Evolutionary conservation across 1,140 invertebrate genomes (phyloP).

Genomic region (Teleogryllus occipitalis): DNA sequence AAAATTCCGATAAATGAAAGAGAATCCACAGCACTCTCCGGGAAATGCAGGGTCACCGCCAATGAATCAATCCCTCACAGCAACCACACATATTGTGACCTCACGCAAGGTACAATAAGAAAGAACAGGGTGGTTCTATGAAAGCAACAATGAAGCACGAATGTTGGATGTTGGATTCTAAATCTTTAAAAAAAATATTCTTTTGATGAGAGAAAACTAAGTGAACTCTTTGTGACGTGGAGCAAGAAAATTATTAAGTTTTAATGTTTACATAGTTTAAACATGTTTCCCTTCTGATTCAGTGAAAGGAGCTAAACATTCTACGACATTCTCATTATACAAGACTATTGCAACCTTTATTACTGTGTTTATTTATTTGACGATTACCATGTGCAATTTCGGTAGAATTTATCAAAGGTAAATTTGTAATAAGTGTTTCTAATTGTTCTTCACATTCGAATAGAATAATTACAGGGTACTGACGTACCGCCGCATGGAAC

Average conservation of each 20-base stretch:
- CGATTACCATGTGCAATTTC: too few relatives aligned
- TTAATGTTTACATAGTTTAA: too few relatives aligned
- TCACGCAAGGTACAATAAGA: slow-evolving; percentile 24
- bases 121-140: slow-evolving; percentile 24
- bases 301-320: slow-evolving; percentile 7
- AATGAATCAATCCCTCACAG: slow-evolving; percentile 15
- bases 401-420: too few relatives aligned
- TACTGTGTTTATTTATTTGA: too few relatives aligned
- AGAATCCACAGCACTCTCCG: slow-evolving; percentile 14
- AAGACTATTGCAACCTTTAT: slow-evolving; percentile 11
- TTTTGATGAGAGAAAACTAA: background rate
- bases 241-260: slow-evolving; percentile 2
- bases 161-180: background rate
- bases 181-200: slow-evolving; percentile 6
- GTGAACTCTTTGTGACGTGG: slow-evolving; percentile 8
- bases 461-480: too few relatives aligned
- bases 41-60: background rate
- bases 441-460: too few relatives aligned
- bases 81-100: slow-evolving; percentile 23
- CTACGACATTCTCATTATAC: too few relatives aligned
- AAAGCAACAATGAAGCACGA: slow-evolving; percentile 3
- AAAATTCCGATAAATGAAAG: slow-evolving; percentile 44
- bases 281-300: background rate
- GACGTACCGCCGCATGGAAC: too few relatives aligned
- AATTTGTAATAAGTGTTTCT: background rate